Percentiles rank a stretch among this genome's conserved stretches.
Conservation (phyloP, 2,797 vertebrate species). For the Macropodus opercularis region DNA sequence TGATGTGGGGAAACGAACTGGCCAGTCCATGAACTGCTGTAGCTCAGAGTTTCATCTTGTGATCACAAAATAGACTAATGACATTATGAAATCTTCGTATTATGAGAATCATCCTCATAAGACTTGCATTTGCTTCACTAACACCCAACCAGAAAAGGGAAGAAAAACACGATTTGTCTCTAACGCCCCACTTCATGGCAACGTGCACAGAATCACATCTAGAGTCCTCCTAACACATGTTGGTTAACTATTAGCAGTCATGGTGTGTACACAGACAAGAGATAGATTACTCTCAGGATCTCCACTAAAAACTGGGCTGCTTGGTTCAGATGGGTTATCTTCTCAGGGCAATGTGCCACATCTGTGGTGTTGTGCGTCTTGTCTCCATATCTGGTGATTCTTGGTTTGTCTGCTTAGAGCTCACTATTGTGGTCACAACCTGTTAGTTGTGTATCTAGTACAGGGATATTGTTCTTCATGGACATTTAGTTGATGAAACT, state of each 20-base stretch:
- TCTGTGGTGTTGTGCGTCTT: conserved; percentile 36
- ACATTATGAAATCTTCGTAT: conserved; percentile 74
- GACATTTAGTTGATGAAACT: background rate
- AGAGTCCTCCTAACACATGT: no score
- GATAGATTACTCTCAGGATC: conserved; percentile 20
- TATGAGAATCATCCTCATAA: conserved; percentile 77
- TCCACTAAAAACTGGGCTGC: conserved; percentile 21
- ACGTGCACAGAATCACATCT: no score
- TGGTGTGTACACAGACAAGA: conserved; percentile 3
- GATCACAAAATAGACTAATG: conserved; percentile 75
- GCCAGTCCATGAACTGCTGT: conserved; percentile 65
- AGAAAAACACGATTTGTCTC: conserved; percentile 7
- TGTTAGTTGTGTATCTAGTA: background rate
- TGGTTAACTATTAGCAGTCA: conserved; percentile 14
- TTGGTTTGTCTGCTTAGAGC: conserved; percentile 25
- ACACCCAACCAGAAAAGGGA: conserved; percentile 57
- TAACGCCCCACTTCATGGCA: background rate
- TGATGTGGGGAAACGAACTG: conserved; percentile 65
- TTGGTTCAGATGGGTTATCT: conserved; percentile 55
- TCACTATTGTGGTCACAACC: conserved; percentile 9
- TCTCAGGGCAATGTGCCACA: conserved; percentile 50
- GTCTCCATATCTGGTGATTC: conserved; percentile 37
- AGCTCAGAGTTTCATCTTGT: conserved; percentile 71
- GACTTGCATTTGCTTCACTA: conserved; percentile 73
- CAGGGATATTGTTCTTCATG: background rate